phyloP scores from a whole-genome alignment of 2,113 vertebrate genomes.

The Chamaea fasciata region DNA sequence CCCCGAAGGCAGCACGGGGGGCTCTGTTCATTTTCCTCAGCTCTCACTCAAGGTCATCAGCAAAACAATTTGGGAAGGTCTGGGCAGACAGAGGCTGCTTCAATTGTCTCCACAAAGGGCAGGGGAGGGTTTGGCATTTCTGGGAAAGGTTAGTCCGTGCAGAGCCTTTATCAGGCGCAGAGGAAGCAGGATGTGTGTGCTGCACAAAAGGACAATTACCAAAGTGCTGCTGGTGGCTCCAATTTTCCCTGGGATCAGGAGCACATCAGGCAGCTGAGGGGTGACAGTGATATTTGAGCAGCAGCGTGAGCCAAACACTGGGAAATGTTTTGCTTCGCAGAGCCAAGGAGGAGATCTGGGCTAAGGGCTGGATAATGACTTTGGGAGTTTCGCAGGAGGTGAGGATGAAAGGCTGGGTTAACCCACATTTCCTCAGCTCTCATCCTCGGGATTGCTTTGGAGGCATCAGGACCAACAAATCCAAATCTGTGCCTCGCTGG shows the following conservation, averaged over 20 bases:
- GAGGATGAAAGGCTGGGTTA: constrained; percentile 25
- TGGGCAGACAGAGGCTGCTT: neutral
- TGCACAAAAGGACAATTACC: neutral
- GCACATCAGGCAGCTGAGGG: neutral
- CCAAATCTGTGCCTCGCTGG: neutral
- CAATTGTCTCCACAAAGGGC: constrained; percentile 38
- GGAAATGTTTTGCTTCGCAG: neutral
- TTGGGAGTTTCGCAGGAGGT: neutral
- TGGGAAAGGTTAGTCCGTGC: constrained; percentile 21
- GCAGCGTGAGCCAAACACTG: neutral
- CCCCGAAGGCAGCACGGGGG: neutral
- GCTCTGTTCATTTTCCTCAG: neutral
- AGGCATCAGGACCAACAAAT: neutral
- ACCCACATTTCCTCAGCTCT: neutral
- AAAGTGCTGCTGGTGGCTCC: neutral
- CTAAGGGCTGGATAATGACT: neutral
- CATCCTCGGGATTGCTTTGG: neutral
- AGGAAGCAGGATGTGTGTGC: constrained; percentile 4
- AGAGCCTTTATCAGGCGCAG: neutral
- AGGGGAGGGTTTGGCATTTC: constrained; percentile 55
- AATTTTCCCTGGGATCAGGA: neutral
- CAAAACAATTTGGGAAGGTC: neutral
- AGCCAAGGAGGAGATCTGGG: neutral
- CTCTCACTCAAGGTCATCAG: constrained; percentile 17
- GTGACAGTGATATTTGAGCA: neutral